Percentiles rank a stretch among this genome's conserved stretches.
phyloP scores from a whole-genome alignment of 2,113 vertebrate genomes.

The Stomatorhinus ivindoensis region DNA sequence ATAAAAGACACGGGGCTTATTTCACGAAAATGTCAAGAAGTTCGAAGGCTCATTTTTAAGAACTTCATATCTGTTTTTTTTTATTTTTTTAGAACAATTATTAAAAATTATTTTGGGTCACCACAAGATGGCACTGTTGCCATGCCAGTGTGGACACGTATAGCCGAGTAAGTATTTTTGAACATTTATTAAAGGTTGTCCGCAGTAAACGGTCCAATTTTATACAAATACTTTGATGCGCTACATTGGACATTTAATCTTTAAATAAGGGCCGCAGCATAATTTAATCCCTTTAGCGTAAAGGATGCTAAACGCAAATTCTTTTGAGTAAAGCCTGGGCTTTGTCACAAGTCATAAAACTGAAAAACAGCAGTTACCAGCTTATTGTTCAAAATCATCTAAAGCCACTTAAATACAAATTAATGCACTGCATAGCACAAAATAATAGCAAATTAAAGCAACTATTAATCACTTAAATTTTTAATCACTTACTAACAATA shows the following conservation, averaged over 20 bases:
- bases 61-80: neutral
- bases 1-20: neutral
- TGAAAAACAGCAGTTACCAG: neutral
- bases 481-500: neutral
- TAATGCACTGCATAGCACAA: neutral
- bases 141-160: neutral
- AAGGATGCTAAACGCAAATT: neutral
- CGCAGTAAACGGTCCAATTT: neutral
- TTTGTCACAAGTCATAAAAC: neutral
- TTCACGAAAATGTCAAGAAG: neutral
- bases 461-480: neutral
- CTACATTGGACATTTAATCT: neutral
- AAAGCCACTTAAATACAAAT: neutral
- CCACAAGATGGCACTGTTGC: neutral
- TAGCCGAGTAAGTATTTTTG: neutral
- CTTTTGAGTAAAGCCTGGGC: neutral
- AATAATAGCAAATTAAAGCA: neutral
- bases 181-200: neutral
- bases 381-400: neutral
- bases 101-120: neutral
- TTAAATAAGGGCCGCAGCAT: neutral
- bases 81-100: neutral
- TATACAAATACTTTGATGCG: neutral
- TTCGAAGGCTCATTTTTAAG: neutral
- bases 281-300: neutral